Conservation (phyloP, 1,140 invertebrate species). For the Drosophila nannoptera region DNA sequence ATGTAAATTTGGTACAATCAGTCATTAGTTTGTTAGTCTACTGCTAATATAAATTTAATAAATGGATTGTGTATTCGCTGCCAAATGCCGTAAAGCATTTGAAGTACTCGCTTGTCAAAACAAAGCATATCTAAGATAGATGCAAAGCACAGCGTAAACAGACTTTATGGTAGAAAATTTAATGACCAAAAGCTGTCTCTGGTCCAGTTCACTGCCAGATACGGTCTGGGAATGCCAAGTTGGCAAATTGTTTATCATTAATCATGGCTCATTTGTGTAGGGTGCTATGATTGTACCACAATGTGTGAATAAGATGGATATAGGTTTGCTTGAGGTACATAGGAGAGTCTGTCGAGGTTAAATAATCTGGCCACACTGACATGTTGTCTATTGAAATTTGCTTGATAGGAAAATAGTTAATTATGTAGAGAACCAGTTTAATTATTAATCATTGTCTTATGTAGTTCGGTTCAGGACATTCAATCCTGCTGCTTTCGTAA, state of each 20-base stretch:
- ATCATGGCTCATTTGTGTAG: constrained; percentile 1
- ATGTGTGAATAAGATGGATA: background rate
- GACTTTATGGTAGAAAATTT: background rate
- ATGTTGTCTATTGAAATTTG: background rate
- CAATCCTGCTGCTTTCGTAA: no score
- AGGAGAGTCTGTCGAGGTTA: background rate
- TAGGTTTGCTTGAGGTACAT: background rate
- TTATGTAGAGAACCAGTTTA: no score
- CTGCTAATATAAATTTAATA: no score
- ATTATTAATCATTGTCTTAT: no score
- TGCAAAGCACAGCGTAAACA: background rate
- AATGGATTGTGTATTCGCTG: no score
- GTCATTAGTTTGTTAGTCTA: no score
- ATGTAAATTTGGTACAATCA: no score
- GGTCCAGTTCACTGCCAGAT: background rate
- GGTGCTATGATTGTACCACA: background rate
- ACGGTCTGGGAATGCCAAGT: background rate
- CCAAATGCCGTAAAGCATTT: no score
- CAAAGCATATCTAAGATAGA: background rate
- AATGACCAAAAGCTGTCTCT: background rate
- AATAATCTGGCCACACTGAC: no score
- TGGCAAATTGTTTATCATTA: background rate
- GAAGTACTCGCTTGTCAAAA: background rate
- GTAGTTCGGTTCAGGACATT: no score
- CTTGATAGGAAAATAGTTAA: no score